Evolutionary conservation across 2,113 vertebrate genomes (phyloP).

Genomic region (Plestiodon gilberti): DNA sequence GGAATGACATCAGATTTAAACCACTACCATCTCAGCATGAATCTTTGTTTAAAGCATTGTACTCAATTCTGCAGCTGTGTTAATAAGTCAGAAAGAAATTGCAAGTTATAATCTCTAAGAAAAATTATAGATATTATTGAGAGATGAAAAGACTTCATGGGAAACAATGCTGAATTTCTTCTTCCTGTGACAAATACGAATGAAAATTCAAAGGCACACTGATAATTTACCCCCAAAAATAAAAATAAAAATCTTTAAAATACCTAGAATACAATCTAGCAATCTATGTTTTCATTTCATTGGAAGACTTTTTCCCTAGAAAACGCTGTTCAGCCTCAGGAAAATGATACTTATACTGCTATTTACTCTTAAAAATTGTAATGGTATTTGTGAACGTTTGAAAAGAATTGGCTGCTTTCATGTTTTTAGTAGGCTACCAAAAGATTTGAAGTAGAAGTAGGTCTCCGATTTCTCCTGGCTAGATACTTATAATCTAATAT

Average conservation of each 20-base stretch:
- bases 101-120: slow-evolving; percentile 2
- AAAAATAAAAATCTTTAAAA: slow-evolving; percentile 4
- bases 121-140: slow-evolving; percentile 7
- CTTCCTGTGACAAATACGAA: slow-evolving; percentile 4
- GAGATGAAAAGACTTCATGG: slow-evolving; percentile 32
- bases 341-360: not conserved
- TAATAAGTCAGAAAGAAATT: slow-evolving; percentile 38
- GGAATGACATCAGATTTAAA: slow-evolving; percentile 8
- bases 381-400: not conserved
- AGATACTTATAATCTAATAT: not conserved
- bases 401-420: not conserved
- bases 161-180: slow-evolving; percentile 42
- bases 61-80: not conserved
- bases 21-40: not conserved
- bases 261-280: not conserved
- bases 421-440: not conserved
- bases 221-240: not conserved
- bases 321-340: not conserved
- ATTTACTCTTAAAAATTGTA: not conserved
- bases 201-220: slow-evolving; percentile 7
- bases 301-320: not conserved
- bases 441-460: too few species aligned
- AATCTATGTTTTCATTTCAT: not conserved
- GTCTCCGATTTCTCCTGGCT: not conserved
- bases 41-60: slow-evolving; percentile 16